Evolutionary conservation across 2,797 vertebrate species (phyloP).

Genomic region (Dallia pectoralis): DNA sequence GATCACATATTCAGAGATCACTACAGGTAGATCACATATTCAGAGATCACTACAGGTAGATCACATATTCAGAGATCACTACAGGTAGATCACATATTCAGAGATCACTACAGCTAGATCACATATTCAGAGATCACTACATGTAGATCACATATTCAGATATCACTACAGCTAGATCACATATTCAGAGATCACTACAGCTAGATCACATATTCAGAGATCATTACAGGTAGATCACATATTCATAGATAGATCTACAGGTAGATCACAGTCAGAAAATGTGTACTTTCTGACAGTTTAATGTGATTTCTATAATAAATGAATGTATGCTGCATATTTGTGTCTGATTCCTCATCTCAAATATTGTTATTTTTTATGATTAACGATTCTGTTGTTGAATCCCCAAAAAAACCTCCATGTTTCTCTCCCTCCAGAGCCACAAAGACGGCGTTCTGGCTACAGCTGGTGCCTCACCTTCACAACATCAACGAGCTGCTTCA

Average conservation of each 20-base stretch:
- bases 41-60: neutral
- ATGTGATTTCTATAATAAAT: neutral
- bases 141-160: neutral
- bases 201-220: neutral
- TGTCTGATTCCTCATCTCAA: neutral
- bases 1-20: neutral
- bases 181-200: neutral
- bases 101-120: neutral
- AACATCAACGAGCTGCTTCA: slow-evolving; percentile 94
- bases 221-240: neutral
- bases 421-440: slow-evolving; percentile 74
- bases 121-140: neutral
- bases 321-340: neutral
- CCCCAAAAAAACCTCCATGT: neutral
- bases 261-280: too few relatives aligned
- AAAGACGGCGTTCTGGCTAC: slow-evolving; percentile 97
- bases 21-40: neutral
- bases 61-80: neutral
- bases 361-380: neutral
- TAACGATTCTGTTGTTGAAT: neutral
- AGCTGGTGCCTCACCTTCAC: slow-evolving; percentile 93
- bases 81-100: neutral
- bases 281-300: neutral
- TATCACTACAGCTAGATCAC: neutral
- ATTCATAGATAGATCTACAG: too few relatives aligned